These are phyloP conservation scores for Cranoglanis bouderius DNA, from an alignment of 2,113 vertebrate species.

Conservation along the genomic window DNA sequence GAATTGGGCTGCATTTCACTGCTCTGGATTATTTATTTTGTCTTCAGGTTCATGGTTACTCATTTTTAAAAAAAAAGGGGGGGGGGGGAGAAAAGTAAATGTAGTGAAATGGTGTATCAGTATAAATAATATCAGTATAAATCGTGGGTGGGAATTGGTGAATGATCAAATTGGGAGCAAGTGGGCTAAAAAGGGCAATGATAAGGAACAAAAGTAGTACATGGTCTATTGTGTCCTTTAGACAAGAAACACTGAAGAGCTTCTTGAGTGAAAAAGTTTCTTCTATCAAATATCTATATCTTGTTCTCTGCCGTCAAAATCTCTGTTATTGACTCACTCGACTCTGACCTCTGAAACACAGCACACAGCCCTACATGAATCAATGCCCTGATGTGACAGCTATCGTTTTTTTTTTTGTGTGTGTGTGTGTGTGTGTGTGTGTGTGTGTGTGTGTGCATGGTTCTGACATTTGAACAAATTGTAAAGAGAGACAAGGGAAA, in stretches of 20 bases:
- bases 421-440: neutral
- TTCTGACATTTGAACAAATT: conserved; percentile 34
- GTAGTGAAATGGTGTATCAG: too few relatives aligned
- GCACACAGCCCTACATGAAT: conserved; percentile 2
- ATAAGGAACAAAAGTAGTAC: neutral
- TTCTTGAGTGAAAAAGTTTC: conserved; percentile 30
- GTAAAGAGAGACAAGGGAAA: conserved; percentile 9
- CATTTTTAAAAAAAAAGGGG: too few relatives aligned
- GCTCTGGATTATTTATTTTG: neutral
- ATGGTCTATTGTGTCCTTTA: neutral
- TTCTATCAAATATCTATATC: neutral
- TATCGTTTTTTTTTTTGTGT: conserved; percentile 12
- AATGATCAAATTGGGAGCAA: neutral
- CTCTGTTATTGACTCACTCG: neutral
- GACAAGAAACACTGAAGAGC: conserved; percentile 1
- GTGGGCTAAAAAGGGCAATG: neutral
- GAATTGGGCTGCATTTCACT: neutral
- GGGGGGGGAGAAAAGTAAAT: too few relatives aligned
- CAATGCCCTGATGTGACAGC: conserved; percentile 27
- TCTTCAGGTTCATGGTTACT: neutral
- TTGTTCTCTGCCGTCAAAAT: conserved; percentile 28
- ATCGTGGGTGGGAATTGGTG: too few relatives aligned
- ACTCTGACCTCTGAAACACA: conserved; percentile 48
- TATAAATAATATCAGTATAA: too few relatives aligned
- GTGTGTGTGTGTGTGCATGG: neutral